These are phyloP conservation scores for Drosophila azteca DNA, from an alignment of 1,140 invertebrate species.

Conservation along the genomic window DNA sequence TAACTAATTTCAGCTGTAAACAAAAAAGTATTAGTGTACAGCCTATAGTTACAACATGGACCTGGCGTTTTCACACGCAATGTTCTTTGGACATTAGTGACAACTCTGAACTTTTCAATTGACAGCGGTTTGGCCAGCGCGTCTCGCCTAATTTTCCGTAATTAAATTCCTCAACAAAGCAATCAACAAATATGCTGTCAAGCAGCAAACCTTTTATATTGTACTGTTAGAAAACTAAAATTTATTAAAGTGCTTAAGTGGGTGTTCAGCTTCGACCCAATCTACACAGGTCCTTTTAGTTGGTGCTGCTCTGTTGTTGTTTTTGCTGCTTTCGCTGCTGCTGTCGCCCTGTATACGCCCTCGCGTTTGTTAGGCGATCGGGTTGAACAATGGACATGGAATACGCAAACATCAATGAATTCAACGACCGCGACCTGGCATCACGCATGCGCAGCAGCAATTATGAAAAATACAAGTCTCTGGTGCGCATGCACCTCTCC, in stretches of 20 bases:
- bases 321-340: conserved; percentile 7
- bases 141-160: conserved; percentile 61
- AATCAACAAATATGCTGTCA: conserved; percentile 13
- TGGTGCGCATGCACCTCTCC: conserved; percentile 96
- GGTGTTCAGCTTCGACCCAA: conserved; percentile 15
- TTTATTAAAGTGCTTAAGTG: conserved; percentile 1
- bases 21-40: too few relatives aligned
- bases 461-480: conserved; percentile 92
- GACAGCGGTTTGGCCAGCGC: conserved; percentile 59
- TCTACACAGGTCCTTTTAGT: conserved; percentile 9
- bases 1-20: too few relatives aligned
- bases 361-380: conserved; percentile 1
- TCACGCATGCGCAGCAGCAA: conserved; percentile 84
- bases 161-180: conserved; percentile 32
- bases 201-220: conserved; percentile 4
- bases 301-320: conserved; percentile 26
- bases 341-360: conserved; percentile 23
- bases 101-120: conserved; percentile 40
- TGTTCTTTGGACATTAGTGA: background rate
- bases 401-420: conserved; percentile 66
- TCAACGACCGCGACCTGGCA: conserved; percentile 68
- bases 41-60: too few relatives aligned
- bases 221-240: background rate
- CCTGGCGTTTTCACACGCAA: too few relatives aligned
- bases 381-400: conserved; percentile 61